A percentile compares a stretch with the other conserved stretches of the same genome.
Conservation (phyloP, 2,888 invertebrate species). For the Argyresthia goedartella region DNA sequence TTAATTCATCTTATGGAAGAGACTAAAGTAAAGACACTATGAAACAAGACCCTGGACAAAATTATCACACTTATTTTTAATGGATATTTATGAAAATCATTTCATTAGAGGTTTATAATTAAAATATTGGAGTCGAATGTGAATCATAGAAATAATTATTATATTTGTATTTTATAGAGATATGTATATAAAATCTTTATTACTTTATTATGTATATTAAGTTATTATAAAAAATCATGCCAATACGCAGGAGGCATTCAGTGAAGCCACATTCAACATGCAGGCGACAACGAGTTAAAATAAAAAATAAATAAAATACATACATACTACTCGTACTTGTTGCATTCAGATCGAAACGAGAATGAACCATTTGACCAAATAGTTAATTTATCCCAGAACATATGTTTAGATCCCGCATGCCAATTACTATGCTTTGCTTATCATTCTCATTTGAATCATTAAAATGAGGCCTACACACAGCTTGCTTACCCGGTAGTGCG, state of each 20-base stretch:
- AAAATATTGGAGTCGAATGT: no score
- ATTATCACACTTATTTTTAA: no score
- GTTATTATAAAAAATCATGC: slow-evolving; percentile 37
- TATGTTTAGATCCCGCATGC: background rate
- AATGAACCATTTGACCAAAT: slow-evolving; percentile 44
- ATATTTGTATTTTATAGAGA: no score
- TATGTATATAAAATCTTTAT: no score
- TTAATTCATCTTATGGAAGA: no score
- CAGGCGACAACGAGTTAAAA: slow-evolving; percentile 42
- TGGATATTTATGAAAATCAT: no score
- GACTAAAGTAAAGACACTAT: no score
- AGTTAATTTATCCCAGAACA: background rate
- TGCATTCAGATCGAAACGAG: slow-evolving; percentile 50
- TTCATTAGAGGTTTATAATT: no score
- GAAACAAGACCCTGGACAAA: no score
- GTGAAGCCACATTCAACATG: slow-evolving; percentile 62
- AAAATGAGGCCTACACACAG: slow-evolving; percentile 34
- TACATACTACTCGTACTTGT: slow-evolving; percentile 14
- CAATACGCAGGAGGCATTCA: slow-evolving; percentile 29
- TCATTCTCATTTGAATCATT: slow-evolving; percentile 65
- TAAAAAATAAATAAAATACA: slow-evolving; percentile 22
- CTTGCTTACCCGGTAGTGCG: slow-evolving; percentile 10
- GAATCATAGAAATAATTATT: no score
- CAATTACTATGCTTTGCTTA: slow-evolving; percentile 6
- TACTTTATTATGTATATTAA: background rate